Evolutionary conservation across 1,140 invertebrate species (phyloP).

Genomic region (Zaprionus ornatus): DNA sequence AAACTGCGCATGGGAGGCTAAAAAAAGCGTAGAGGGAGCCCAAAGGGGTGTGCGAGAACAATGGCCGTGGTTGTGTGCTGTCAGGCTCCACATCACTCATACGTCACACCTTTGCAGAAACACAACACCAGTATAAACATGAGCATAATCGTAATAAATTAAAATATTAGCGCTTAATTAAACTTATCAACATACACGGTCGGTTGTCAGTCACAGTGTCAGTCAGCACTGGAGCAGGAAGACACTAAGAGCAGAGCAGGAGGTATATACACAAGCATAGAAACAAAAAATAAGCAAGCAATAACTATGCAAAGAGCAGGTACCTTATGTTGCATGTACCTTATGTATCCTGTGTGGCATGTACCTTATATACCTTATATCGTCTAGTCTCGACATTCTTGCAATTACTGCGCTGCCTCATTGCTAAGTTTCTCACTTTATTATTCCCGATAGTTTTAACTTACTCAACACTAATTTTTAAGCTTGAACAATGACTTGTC

Average conservation of each 20-base stretch:
- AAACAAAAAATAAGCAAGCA: conserved; percentile 24
- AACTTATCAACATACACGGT: conserved; percentile 64
- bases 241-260: not conserved
- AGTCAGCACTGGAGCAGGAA: not conserved
- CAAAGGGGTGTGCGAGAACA: not conserved
- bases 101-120: conserved; percentile 51
- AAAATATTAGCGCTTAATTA: conserved; percentile 83
- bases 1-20: conserved; percentile 8
- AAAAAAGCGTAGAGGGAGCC: not conserved
- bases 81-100: conserved; percentile 63
- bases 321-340: not conserved
- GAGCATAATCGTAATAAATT: conserved; percentile 73
- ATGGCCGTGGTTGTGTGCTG: conserved; percentile 14
- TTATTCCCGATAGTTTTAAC: no score
- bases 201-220: conserved; percentile 4
- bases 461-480: no score
- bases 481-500: no score
- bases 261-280: not conserved
- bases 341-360: no score
- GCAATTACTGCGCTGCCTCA: no score
- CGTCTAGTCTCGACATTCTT: no score
- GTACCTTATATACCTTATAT: no score
- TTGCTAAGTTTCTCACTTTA: no score
- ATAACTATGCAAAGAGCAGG: not conserved
- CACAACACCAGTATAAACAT: conserved; percentile 48